Base-by-base conservation (phyloP, 1,140 invertebrate species). In the Drosophila watanabei region DNA sequence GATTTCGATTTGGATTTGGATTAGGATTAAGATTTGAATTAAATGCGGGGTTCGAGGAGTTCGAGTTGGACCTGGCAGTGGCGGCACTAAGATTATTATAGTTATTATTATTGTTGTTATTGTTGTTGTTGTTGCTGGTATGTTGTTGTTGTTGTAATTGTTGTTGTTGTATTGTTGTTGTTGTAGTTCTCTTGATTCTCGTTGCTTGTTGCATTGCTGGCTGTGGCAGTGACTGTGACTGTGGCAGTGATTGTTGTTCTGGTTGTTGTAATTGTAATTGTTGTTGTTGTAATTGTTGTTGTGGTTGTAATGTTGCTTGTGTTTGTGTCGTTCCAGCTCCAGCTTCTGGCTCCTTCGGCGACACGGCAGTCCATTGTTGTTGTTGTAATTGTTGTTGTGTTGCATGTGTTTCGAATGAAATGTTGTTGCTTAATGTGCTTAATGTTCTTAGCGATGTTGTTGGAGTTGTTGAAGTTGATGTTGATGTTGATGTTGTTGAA, bases 291-390 rank as follows among this genome's bases (percentile, higher is more conserved):
- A 52, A 30, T 51, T 73, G 46, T 60, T 73, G 68, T 71, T 52
- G 46, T 73, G 20, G 20, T 65, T 41, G 33, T 68, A 62, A 64
- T 65, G 78, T 61, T 46, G 64, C 39, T 51, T 51, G 30, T 51
- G 68, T 51, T 49, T 69, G 76, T 86, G 76, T 77, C 54, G 73
- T 75, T 63, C 46, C 61, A 68, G 52, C 46, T 69, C 37, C 62
- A 64, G 64, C 48, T n/a, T n/a, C n/a, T 70, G 78, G 78, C 64
- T 68, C 46, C 54, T 66, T 76, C 45, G 81, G 80, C 82, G 82
- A 86, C 82, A 81, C 79, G 68, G 82, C 84, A 83, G 84, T 88
- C 84, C 82, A 82, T 86, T 82, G 82, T 73, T 90, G 75, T 64
- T 75, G 79, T 30, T 39, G 75, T 82, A 77, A 76, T 73, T 84